Percentiles rank a stretch among this genome's conserved stretches.
Conservation (phyloP, 2,797 vertebrate genomes). For the Hyperoplus lanceolatus region DNA sequence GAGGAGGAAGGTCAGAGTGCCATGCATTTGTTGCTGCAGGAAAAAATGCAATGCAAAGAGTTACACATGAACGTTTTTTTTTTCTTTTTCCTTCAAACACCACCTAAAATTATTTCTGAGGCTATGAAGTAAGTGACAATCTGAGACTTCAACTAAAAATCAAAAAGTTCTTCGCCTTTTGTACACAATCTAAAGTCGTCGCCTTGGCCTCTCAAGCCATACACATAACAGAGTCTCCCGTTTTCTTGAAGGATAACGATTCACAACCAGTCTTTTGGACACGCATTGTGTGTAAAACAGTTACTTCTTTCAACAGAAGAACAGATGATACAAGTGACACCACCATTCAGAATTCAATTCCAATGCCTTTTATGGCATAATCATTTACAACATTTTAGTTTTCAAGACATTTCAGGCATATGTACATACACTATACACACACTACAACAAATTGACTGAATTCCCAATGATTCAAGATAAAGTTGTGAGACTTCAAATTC, state of each 20-base stretch:
- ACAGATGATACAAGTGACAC: not conserved
- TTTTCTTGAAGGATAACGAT: too few relatives aligned
- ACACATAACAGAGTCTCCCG: too few relatives aligned
- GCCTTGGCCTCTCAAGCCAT: too few relatives aligned
- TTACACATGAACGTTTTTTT: constrained; percentile 28
- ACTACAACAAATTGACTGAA: too few relatives aligned
- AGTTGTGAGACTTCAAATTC: not conserved
- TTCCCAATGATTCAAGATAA: not conserved
- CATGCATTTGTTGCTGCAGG: constrained; percentile 95
- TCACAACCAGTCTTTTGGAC: not conserved
- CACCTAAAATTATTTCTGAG: not conserved
- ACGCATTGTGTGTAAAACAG: not conserved
- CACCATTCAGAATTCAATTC: not conserved
- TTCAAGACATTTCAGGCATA: not conserved
- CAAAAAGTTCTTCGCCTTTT: too few relatives aligned
- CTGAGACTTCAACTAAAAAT: too few relatives aligned
- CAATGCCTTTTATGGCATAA: not conserved
- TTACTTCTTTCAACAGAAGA: not conserved
- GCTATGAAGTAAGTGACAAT: not conserved
- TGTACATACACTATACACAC: not conserved
- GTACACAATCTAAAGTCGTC: too few relatives aligned
- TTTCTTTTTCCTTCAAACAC: not conserved
- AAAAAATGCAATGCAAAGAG: constrained; percentile 35
- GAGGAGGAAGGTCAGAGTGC: constrained; percentile 94
- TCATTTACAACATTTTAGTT: not conserved